Percentiles rank a stretch among this genome's conserved stretches.
phyloP scores from a whole-genome alignment of 2,113 vertebrate species.

The Sceloporus tristichus region DNA sequence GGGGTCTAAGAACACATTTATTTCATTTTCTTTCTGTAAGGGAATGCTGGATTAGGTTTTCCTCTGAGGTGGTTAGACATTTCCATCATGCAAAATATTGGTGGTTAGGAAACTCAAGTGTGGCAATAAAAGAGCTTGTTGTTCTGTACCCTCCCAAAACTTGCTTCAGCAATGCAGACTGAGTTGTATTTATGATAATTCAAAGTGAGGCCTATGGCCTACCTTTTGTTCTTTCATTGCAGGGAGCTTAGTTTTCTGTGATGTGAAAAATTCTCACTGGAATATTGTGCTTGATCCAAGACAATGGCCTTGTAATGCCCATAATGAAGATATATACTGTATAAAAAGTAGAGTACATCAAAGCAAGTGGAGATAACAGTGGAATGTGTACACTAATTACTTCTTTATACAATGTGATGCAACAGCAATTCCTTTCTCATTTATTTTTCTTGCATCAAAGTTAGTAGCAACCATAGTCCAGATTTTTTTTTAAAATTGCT shows the following conservation, averaged over 20 bases:
- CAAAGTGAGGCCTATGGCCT: conserved; percentile 53
- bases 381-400: conserved; percentile 69
- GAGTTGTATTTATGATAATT: conserved; percentile 67
- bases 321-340: conserved; percentile 74
- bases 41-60: not conserved
- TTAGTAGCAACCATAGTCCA: conserved; percentile 46
- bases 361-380: conserved; percentile 76
- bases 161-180: not conserved
- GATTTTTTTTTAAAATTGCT: conserved; percentile 38
- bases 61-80: not conserved
- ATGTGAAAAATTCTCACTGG: conserved; percentile 76
- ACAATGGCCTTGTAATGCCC: conserved; percentile 73
- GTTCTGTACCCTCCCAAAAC: not conserved
- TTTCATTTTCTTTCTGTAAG: not conserved
- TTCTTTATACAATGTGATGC: conserved; percentile 65
- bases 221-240: conserved; percentile 38
- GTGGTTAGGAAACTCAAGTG: not conserved
- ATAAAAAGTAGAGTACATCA: conserved; percentile 72
- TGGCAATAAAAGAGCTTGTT: not conserved
- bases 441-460: conserved; percentile 53
- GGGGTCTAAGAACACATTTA: not conserved
- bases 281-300: conserved; percentile 72
- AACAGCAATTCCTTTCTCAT: conserved; percentile 18
- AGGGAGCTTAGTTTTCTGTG: conserved; percentile 64
- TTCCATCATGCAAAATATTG: not conserved